phyloP scores from a whole-genome alignment of 2,113 vertebrate species.

The Entelurus aequoreus region DNA sequence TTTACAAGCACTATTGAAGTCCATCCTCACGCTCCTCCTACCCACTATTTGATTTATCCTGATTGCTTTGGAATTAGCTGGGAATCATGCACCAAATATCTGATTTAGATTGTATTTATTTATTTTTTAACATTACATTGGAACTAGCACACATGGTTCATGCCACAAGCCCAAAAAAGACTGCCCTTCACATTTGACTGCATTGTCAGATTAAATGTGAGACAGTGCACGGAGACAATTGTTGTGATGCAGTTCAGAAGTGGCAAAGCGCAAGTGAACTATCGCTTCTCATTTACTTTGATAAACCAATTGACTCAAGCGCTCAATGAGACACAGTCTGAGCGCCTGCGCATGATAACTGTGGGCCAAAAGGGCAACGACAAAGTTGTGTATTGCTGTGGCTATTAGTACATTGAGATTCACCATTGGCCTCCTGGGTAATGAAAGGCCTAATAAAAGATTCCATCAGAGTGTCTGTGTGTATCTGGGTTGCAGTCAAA shows the following conservation, averaged over 20 bases:
- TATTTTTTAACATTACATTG: slow-evolving; percentile 42
- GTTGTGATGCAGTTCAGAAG: slow-evolving; percentile 35
- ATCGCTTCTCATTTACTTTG: slow-evolving; percentile 33
- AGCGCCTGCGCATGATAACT: slow-evolving; percentile 38
- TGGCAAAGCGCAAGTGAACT: slow-evolving; percentile 13
- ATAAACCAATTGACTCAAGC: slow-evolving; percentile 24
- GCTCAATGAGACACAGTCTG: slow-evolving; percentile 42
- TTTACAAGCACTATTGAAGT: slow-evolving; percentile 75
- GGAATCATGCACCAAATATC: slow-evolving; percentile 56
- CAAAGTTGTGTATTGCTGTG: slow-evolving; percentile 54
- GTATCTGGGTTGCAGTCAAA: slow-evolving; percentile 72
- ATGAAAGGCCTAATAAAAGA: slow-evolving; percentile 78
- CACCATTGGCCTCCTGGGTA: slow-evolving; percentile 71
- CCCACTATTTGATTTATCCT: slow-evolving; percentile 59
- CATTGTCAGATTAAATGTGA: slow-evolving; percentile 40
- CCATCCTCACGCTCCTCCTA: slow-evolving; percentile 63
- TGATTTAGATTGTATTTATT: slow-evolving; percentile 56
- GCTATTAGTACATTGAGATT: slow-evolving; percentile 67
- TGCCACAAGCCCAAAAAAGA: slow-evolving; percentile 38
- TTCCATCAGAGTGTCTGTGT: slow-evolving; percentile 73
- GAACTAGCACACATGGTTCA: slow-evolving; percentile 18
- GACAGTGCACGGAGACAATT: slow-evolving; percentile 14
- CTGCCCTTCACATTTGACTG: slow-evolving; percentile 16
- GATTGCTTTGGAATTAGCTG: slow-evolving; percentile 66
- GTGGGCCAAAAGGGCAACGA: slow-evolving; percentile 50